Base-by-base conservation (phyloP, 2,888 invertebrate genomes). In the Asteroscopus sphinx region DNA sequence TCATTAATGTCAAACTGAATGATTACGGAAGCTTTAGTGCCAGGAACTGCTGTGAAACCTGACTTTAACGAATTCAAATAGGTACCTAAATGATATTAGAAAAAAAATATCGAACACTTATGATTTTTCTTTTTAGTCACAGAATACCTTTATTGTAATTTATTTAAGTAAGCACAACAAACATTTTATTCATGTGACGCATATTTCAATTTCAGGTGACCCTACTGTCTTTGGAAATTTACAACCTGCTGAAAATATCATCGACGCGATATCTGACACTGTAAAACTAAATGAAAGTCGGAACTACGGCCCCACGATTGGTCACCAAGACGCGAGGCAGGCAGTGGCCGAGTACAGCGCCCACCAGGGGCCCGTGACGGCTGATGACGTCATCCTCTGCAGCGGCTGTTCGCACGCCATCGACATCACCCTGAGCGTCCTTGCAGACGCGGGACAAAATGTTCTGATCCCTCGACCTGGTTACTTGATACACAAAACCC, bases 321-420 rank as follows among this genome's bases (percentile, higher is more conserved):
- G 99, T 0, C 96, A 96, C 74, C 94, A 95, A 73, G 95, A 95
- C 55, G 96, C 98, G 0, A 95, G 98, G 61, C 93, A 95, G 82
- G 98, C 98, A 0, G 97, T 99, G 11, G 98, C 98, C 0, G 96
- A 97, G 65, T 98, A 98, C 86, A 96, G 97, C 65, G 96, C 96
- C 1, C 95, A 95, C 68, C 96, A 96, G 82, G 95, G 95, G 0
- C 85, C 90, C 1, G 77, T 92, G 7, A 73, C 79, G 3, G 82
- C 91, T 0, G 95, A 96, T 91, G 98, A 99, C 88, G 96, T 99
- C 7, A 96, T 99, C 46, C 94, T 99, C 52, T 98, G 98, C 86
- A 98, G 98, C 80, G 99, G 99, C 12, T 99, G 99, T 84, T 98
- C 99, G 0, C 97, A 98, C 68, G 98, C 99, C 0, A 92, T 99